These are phyloP conservation scores for Allobates femoralis DNA, from an alignment of 2,797 vertebrate species.

Conservation along the genomic window DNA sequence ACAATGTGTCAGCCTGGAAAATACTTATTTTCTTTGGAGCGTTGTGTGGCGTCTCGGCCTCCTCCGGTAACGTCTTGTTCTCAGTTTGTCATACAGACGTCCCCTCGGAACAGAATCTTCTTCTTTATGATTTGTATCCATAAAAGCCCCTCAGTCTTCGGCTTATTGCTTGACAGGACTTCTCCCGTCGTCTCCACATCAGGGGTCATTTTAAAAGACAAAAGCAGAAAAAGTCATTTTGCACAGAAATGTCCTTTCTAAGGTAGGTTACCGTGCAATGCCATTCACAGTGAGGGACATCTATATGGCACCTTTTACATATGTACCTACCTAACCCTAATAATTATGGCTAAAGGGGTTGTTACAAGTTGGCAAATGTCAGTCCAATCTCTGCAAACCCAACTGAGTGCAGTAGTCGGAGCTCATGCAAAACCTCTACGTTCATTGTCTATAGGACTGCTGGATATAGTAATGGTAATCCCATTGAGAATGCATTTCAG, in stretches of 20 bases:
- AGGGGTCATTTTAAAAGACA: conserved; percentile 14
- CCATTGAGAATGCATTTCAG: too few relatives aligned
- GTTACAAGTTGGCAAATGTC: too few relatives aligned
- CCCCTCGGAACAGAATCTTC: conserved; percentile 24
- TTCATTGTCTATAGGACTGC: too few relatives aligned
- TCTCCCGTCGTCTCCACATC: neutral
- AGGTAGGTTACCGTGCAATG: neutral
- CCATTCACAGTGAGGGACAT: neutral
- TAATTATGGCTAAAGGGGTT: neutral
- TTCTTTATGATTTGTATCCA: conserved; percentile 26
- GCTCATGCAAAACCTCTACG: too few relatives aligned
- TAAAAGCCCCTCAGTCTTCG: conserved; percentile 26
- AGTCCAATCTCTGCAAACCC: too few relatives aligned
- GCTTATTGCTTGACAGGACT: neutral
- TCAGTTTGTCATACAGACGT: conserved; percentile 33
- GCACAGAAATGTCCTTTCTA: neutral
- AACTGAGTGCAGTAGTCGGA: too few relatives aligned
- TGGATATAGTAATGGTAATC: too few relatives aligned
- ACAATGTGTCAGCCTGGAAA: conserved; percentile 24
- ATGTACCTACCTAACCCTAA: neutral
- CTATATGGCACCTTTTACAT: neutral
- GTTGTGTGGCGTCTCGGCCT: conserved; percentile 10
- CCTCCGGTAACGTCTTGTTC: conserved; percentile 28
- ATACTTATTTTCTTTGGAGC: conserved; percentile 29
- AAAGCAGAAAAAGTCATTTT: neutral